Base-by-base conservation (phyloP, 2,888 invertebrate species). In the Ennomos quercinarius region DNA sequence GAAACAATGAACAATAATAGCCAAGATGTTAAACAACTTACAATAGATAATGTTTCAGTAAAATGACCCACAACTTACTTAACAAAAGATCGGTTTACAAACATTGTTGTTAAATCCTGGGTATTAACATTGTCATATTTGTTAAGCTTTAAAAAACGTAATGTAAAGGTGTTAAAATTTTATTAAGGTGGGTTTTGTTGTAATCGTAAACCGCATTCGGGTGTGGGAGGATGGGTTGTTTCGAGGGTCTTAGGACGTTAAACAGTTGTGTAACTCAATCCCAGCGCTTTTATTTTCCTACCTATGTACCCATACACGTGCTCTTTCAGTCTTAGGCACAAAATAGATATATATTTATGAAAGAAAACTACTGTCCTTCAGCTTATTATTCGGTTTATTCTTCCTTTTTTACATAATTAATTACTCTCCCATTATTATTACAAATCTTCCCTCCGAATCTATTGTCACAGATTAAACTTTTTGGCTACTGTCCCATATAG, bases 111-210 rank as follows among this genome's bases (percentile, higher is more conserved):
- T 63, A 63, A 64, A 66, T 57, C 59, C 57, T 45, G 38, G 35
- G 54, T 46, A 59, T 54, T 56, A 27, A 63, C 63, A 61, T 63
- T 64, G 63, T 66, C 54, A 63, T 60, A 57, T 64, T 59, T 57
- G 56, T 68, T 67, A 55, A 61, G 61, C 52, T 52, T 60, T 63
- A 57, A 66, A 76, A 76, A 76, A 68, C 63, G 52, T 64, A 70
- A 76, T 77, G 76, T 80, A 65, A 75, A 78, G 76, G 78, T 81
- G 76, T 83, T 79, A 82, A 77, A 72, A 69, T 83, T 85, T 85
- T 85, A 84, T 84, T 76, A 74, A 77, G 72, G 74, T 68, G 63
- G 71, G 74, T 83, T 81, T 83, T 83, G 82, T 85, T 78, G 73
- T 74, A 65, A 74, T 84, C 83, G 77, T 88, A 87, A 86, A 80